Evolutionary conservation across 2,888 invertebrate genomes (phyloP).

Genomic region (Trichopoda pennipes): DNA sequence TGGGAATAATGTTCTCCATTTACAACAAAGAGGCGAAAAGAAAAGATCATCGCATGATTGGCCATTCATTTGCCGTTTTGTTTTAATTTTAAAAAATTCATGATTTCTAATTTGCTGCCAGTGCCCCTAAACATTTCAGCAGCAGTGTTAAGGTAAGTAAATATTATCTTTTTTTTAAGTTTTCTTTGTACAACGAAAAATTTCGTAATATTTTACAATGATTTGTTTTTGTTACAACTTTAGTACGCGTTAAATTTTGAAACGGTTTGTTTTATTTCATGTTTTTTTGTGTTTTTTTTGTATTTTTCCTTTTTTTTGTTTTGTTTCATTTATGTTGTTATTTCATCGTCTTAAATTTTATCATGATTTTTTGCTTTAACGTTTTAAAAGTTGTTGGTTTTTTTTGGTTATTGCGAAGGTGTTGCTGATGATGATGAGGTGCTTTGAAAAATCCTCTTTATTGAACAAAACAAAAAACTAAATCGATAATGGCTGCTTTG

Average conservation of each 20-base stretch:
- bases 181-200: slow-evolving; percentile 41
- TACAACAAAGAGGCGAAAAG: too few species aligned
- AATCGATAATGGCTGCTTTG: neutral
- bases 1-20: too few species aligned
- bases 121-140: slow-evolving; percentile 11
- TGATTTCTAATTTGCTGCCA: neutral
- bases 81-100: neutral
- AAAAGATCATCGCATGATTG: too few species aligned
- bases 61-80: neutral
- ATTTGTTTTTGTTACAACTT: slow-evolving; percentile 32
- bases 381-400: slow-evolving; percentile 4
- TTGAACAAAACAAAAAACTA: neutral
- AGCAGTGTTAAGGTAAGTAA: slow-evolving; percentile 8
- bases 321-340: slow-evolving; percentile 17
- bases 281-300: too few species aligned
- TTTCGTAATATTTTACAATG: slow-evolving; percentile 49
- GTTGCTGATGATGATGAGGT: slow-evolving; percentile 26
- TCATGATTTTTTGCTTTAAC: slow-evolving; percentile 24
- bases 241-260: slow-evolving; percentile 57
- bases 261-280: slow-evolving; percentile 37
- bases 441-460: slow-evolving; percentile 40
- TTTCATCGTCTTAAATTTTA: slow-evolving; percentile 42
- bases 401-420: slow-evolving; percentile 50
- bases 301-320: slow-evolving; percentile 17
- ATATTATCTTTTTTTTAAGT: slow-evolving; percentile 31